Conservation (phyloP, 2,888 invertebrate genomes). For the Prenolepis imparis region DNA sequence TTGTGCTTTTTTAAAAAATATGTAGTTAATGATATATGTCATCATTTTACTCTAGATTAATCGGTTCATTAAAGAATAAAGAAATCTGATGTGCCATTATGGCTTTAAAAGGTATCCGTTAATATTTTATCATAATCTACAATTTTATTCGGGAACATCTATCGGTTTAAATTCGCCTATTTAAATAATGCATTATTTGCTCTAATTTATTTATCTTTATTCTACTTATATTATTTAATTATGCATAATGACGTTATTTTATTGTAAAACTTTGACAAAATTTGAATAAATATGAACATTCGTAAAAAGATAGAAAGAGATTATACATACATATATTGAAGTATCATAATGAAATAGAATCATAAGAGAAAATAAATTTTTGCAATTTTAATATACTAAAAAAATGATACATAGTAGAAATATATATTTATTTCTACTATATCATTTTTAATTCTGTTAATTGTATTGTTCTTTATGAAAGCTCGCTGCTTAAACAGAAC, state of each 20-base stretch:
- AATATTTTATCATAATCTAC: not conserved
- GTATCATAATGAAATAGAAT: not conserved
- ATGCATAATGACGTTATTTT: not conserved
- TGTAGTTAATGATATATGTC: not conserved
- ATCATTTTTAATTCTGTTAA: not conserved
- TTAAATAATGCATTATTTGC: not conserved
- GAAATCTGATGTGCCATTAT: not conserved
- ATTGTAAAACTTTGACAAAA: not conserved
- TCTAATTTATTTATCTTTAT: not conserved
- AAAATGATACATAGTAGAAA: not conserved
- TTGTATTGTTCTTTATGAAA: not conserved
- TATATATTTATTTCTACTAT: not conserved
- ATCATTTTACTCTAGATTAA: not conserved
- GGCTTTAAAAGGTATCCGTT: slow-evolving; percentile 20
- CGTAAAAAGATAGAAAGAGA: not conserved
- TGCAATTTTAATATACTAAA: no score
- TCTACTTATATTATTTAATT: not conserved
- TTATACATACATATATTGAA: not conserved
- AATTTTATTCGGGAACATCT: not conserved
- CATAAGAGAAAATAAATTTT: not conserved
- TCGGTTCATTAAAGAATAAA: not conserved
- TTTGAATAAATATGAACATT: not conserved
- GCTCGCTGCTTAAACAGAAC: not conserved
- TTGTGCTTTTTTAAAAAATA: not conserved
- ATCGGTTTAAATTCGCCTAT: not conserved